Conservation (phyloP, 2,797 vertebrate species). For the Steatocranus sp. region DNA sequence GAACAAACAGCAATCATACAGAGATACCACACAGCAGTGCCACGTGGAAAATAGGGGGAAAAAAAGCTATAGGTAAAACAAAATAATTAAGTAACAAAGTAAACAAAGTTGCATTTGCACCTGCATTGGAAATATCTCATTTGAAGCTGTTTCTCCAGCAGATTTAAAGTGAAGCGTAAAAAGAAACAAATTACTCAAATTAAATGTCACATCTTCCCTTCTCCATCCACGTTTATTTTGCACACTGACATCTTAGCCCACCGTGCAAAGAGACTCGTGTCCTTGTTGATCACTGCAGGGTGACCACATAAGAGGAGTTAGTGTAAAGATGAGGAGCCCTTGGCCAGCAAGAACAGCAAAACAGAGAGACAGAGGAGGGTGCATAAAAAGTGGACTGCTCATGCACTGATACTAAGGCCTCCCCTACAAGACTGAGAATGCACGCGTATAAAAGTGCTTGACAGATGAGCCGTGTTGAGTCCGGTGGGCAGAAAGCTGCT, state of each 20-base stretch:
- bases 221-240: neutral
- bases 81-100: neutral
- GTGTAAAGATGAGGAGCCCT: conserved; percentile 3
- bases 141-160: neutral
- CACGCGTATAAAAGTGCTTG: conserved; percentile 16
- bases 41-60: neutral
- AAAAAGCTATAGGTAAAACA: neutral
- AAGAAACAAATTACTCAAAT: neutral
- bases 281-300: conserved; percentile 25
- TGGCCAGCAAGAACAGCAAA: conserved; percentile 5
- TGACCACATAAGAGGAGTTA: neutral
- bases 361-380: neutral
- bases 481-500: conserved; percentile 59
- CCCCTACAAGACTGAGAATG: neutral
- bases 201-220: neutral
- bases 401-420: neutral
- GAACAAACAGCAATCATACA: neutral
- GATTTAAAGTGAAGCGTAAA: neutral
- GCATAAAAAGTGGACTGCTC: neutral
- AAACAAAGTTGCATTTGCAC: neutral
- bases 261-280: neutral
- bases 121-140: neutral
- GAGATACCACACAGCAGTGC: neutral
- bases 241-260: neutral
- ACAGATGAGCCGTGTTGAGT: conserved; percentile 53